phyloP scores from a whole-genome alignment of 1,140 invertebrate genomes.

The Neuroterus valhalla region DNA sequence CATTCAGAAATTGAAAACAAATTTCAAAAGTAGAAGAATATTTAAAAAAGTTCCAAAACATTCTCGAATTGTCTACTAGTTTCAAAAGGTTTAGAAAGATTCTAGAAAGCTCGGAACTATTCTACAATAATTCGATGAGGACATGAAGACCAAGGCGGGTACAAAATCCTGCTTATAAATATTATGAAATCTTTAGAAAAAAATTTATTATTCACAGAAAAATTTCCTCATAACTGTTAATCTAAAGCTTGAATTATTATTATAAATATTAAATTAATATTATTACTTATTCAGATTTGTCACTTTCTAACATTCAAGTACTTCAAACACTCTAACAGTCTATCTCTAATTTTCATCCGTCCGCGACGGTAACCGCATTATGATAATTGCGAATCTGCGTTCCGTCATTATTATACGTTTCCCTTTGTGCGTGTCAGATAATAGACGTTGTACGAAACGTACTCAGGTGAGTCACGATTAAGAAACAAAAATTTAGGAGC shows the following conservation, averaged over 20 bases:
- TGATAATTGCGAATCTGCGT: constrained; percentile 11
- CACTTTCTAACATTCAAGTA: constrained; percentile 4
- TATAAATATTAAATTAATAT: too few relatives aligned
- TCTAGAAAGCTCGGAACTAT: too few relatives aligned
- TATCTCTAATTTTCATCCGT: constrained; percentile 24
- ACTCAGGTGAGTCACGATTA: constrained; percentile 8
- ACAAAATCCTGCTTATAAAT: background rate
- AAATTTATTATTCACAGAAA: background rate
- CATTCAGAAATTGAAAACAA: too few relatives aligned
- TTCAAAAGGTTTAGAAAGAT: too few relatives aligned
- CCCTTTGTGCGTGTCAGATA: constrained; percentile 11
- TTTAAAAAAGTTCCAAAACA: too few relatives aligned
- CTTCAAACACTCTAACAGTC: background rate
- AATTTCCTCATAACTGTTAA: background rate
- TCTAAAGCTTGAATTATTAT: constrained; percentile 4
- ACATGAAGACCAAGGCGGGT: too few relatives aligned
- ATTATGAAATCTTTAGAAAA: background rate
- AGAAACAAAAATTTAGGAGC: background rate
- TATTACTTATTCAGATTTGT: background rate
- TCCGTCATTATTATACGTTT: background rate
- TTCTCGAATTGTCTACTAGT: too few relatives aligned
- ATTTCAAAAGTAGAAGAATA: too few relatives aligned
- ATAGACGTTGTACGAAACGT: constrained; percentile 5
- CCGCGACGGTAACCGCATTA: background rate
- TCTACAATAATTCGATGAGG: too few relatives aligned